phyloP scores from a whole-genome alignment of 2,888 invertebrate species.

The Nymphalis polychloros region DNA sequence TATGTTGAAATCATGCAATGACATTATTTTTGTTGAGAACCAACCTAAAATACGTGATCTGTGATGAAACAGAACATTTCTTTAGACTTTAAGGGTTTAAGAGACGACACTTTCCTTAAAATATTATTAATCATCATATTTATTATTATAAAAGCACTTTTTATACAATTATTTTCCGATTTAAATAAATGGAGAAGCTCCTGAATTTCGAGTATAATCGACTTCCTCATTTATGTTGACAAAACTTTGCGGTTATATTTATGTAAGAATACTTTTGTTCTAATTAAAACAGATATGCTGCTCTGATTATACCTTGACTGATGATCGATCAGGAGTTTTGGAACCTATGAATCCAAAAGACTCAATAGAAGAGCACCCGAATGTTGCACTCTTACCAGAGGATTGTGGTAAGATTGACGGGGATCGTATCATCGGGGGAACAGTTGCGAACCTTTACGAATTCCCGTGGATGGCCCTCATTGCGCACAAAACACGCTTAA shows the following conservation, averaged over 20 bases:
- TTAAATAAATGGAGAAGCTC: too few species aligned
- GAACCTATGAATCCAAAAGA: conserved; percentile 36
- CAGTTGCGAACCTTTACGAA: conserved; percentile 75
- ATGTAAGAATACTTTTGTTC: too few species aligned
- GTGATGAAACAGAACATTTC: too few species aligned
- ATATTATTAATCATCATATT: too few species aligned
- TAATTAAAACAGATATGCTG: conserved; percentile 35
- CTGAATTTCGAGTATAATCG: too few species aligned
- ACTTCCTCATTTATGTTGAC: too few species aligned
- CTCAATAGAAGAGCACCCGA: conserved; percentile 47
- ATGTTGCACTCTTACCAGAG: conserved; percentile 40
- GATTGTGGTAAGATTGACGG: conserved; percentile 74
- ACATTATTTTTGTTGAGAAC: not conserved
- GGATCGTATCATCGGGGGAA: conserved; percentile 78
- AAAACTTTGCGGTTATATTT: too few species aligned
- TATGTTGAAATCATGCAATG: not conserved
- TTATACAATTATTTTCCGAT: too few species aligned
- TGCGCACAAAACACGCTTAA: conserved; percentile 60
- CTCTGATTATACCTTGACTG: conserved; percentile 27
- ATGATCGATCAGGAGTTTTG: not conserved
- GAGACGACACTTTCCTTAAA: too few species aligned
- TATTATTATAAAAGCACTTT: too few species aligned
- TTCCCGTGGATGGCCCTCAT: conserved; percentile 86
- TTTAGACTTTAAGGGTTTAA: too few species aligned
- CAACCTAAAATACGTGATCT: too few species aligned